Conservation (phyloP, 1,140 invertebrate species). For the Drosophila melanica region DNA sequence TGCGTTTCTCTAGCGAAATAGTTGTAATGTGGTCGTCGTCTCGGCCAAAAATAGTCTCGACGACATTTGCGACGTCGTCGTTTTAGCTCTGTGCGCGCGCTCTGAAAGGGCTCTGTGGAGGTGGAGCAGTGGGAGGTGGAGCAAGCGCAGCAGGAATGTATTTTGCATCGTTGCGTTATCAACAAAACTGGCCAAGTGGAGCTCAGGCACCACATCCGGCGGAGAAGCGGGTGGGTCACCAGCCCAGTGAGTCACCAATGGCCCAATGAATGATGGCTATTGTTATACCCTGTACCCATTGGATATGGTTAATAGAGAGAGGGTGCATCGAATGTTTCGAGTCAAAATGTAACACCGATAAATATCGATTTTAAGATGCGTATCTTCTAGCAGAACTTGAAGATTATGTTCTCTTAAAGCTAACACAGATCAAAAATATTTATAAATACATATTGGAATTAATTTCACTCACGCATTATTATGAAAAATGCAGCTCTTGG, state of each 20-base stretch:
- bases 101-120: too few species aligned
- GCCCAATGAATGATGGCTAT: slow-evolving; percentile 43
- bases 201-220: slow-evolving; percentile 1
- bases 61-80: slow-evolving; percentile 13
- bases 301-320: neutral
- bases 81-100: too few species aligned
- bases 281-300: slow-evolving; percentile 15
- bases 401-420: too few species aligned
- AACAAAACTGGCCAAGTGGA: slow-evolving; percentile 11
- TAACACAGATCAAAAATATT: too few species aligned
- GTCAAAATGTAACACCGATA: too few species aligned
- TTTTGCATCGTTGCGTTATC: slow-evolving; percentile 12
- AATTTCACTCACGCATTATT: too few species aligned
- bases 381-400: too few species aligned
- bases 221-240: neutral
- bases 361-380: too few species aligned
- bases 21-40: slow-evolving; percentile 11
- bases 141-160: neutral
- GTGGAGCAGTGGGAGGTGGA: too few species aligned
- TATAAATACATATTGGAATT: too few species aligned
- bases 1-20: neutral
- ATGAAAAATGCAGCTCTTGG: too few species aligned
- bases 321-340: neutral
- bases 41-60: slow-evolving; percentile 35
- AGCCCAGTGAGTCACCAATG: slow-evolving; percentile 28